Evolutionary conservation across 2,113 vertebrate species (phyloP).

Genomic region (Chloroceryle aenea): DNA sequence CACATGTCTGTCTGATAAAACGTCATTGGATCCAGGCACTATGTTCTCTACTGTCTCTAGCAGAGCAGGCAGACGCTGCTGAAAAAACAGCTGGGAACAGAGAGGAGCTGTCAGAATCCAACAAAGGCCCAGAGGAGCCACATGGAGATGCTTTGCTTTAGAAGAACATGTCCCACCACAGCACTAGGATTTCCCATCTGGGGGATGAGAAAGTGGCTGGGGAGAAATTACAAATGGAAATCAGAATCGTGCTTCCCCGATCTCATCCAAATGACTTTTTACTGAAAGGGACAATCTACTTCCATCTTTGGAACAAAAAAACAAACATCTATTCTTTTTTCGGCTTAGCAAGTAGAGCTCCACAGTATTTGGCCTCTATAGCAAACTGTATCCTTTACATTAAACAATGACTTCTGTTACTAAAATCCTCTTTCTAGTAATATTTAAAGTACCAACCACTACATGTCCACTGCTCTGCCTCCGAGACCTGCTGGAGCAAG

Average conservation of each 20-base stretch:
- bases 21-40: neutral
- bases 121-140: neutral
- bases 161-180: neutral
- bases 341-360: neutral
- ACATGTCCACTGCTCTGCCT: neutral
- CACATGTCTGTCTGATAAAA: neutral
- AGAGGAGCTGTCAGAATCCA: neutral
- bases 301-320: neutral
- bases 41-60: neutral
- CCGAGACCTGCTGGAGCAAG: neutral
- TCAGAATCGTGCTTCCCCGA: neutral
- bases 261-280: neutral
- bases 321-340: neutral
- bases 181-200: neutral
- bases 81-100: neutral
- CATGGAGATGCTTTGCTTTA: neutral
- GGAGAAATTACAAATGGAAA: neutral
- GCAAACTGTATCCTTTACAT: neutral
- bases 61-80: neutral
- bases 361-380: neutral
- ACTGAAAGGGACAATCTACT: neutral
- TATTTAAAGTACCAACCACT: neutral
- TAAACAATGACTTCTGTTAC: neutral
- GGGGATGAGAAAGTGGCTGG: neutral
- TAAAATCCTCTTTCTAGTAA: neutral